Evolutionary conservation across 2,113 vertebrate genomes (phyloP).

Genomic region (Paedocypris sp.): DNA sequence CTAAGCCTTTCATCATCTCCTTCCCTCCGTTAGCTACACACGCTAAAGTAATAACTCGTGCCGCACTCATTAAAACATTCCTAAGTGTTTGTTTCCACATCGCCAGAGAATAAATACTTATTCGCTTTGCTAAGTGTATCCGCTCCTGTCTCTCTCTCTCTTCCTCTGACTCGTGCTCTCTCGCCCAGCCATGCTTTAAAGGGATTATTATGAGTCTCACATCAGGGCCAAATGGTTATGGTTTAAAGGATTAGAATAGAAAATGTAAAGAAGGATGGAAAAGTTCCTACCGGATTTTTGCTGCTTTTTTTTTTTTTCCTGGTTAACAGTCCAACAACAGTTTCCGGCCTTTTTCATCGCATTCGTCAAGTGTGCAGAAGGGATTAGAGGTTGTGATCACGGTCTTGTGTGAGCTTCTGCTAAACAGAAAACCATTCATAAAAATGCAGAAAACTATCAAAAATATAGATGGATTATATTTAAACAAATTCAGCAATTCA

Average conservation of each 20-base stretch:
- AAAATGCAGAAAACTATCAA: no score
- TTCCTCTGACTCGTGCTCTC: not conserved
- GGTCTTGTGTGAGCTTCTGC: no score
- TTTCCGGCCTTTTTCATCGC: conserved; percentile 7
- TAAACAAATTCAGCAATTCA: no score
- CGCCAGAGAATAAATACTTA: no score
- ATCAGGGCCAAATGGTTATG: not conserved
- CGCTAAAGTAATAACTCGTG: not conserved
- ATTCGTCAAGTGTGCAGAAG: no score
- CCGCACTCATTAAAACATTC: not conserved
- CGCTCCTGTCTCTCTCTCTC: not conserved
- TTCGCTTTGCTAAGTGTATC: not conserved
- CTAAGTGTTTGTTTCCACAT: no score
- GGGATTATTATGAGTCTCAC: conserved; percentile 20
- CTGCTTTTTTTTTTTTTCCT: not conserved
- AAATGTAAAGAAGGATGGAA: conserved; percentile 3
- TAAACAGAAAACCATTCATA: no score
- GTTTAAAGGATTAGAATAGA: conserved; percentile 18
- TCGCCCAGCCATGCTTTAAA: conserved; percentile 7
- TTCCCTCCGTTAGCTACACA: no score
- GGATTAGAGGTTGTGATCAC: no score
- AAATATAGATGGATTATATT: no score
- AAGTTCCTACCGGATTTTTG: conserved; percentile 2
- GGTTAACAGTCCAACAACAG: not conserved
- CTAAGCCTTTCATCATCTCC: no score